phyloP scores from a whole-genome alignment of 2,113 vertebrate genomes.

The Stomatorhinus ivindoensis region DNA sequence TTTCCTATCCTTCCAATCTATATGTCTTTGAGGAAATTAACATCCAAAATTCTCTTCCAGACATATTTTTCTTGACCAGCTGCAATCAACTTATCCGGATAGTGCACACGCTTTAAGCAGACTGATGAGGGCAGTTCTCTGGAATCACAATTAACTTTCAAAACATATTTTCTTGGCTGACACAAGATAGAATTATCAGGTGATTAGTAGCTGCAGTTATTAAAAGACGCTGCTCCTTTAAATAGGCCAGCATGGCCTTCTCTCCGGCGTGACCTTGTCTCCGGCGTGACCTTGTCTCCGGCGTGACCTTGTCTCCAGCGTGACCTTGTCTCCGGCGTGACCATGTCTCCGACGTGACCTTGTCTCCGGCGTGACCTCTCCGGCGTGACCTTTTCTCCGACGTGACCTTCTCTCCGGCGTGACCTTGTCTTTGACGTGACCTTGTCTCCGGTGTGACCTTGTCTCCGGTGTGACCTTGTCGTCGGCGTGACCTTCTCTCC shows the following conservation, averaged over 20 bases:
- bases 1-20: neutral
- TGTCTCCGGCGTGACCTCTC: neutral
- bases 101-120: neutral
- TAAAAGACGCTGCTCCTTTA: constrained; percentile 20
- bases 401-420: neutral
- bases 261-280: neutral
- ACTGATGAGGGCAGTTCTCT: neutral
- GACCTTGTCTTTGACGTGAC: no score
- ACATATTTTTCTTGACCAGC: neutral
- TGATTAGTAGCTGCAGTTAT: constrained; percentile 4
- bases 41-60: neutral
- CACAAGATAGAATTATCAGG: constrained; percentile 8
- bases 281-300: no score
- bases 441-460: no score
- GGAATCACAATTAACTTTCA: neutral
- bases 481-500: no score
- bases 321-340: constrained; percentile 9
- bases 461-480: no score
- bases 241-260: constrained; percentile 40
- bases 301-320: neutral
- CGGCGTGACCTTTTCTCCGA: no score
- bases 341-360: constrained; percentile 13
- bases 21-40: neutral
- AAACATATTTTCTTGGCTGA: constrained; percentile 11
- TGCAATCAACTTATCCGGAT: neutral